phyloP scores from a whole-genome alignment of 2,797 vertebrate species.

The Tauraco hartlaubi region DNA sequence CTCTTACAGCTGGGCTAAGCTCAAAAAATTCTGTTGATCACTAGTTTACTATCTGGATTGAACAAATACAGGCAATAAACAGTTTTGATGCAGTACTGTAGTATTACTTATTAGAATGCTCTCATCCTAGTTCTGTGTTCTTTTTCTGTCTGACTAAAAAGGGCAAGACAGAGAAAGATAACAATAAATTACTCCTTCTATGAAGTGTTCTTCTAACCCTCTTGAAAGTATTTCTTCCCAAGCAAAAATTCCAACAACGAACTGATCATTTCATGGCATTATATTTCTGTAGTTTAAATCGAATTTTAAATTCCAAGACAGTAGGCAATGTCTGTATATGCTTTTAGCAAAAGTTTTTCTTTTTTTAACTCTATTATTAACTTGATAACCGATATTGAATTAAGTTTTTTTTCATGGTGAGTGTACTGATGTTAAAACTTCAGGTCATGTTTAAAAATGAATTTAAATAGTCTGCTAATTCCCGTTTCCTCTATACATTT shows the following conservation, averaged over 20 bases:
- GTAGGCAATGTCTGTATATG: neutral
- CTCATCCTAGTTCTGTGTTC: neutral
- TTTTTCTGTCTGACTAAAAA: neutral
- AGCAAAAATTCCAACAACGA: neutral
- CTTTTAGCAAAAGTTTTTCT: neutral
- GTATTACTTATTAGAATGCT: neutral
- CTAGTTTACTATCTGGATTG: neutral
- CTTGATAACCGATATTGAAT: neutral
- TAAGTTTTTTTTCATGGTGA: neutral
- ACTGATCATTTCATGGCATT: neutral
- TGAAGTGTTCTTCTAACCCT: neutral
- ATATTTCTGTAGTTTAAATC: neutral
- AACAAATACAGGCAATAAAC: neutral
- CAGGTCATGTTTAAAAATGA: neutral
- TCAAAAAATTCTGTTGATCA: neutral
- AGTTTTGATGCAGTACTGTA: neutral
- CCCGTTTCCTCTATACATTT: neutral
- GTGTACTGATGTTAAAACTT: neutral
- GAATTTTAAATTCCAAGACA: neutral
- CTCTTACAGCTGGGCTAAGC: neutral
- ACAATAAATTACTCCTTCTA: neutral
- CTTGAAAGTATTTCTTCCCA: neutral
- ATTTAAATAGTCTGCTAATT: neutral
- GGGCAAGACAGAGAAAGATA: neutral
- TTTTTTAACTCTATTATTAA: neutral